A percentile compares a stretch with the other conserved stretches of the same genome.
Evolutionary conservation across 2,113 vertebrate species (phyloP).

Genomic region (Anoura caudifer): DNA sequence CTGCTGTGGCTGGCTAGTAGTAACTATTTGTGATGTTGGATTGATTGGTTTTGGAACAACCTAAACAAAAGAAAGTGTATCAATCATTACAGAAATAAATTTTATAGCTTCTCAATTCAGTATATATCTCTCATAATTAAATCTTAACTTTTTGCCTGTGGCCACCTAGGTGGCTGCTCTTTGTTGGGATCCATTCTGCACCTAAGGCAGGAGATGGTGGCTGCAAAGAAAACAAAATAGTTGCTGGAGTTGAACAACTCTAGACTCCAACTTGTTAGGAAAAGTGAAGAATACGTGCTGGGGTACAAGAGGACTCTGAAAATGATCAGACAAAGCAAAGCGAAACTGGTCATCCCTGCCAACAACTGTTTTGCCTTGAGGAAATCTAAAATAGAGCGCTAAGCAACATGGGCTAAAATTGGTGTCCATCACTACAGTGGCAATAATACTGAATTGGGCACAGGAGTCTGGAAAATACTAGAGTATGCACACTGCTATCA

Average conservation of each 20-base stretch:
- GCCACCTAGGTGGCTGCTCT: not conserved
- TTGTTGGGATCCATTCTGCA: not conserved
- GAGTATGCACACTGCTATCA: not conserved
- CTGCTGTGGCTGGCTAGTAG: conserved; percentile 92
- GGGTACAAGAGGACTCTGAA: not conserved
- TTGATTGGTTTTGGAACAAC: conserved; percentile 93
- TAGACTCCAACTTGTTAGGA: not conserved
- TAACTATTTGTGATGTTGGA: conserved; percentile 89
- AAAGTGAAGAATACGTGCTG: not conserved
- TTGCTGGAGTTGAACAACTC: not conserved
- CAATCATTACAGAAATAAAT: not conserved
- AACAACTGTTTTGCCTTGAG: not conserved
- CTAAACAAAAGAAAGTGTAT: conserved; percentile 60
- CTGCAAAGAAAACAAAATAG: not conserved
- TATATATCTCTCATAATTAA: not conserved
- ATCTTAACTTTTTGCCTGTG: not conserved
- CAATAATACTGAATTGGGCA: not conserved
- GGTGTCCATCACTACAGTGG: not conserved
- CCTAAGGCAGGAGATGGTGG: not conserved
- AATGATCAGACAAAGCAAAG: not conserved
- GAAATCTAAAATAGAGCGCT: not conserved
- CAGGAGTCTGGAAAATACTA: not conserved
- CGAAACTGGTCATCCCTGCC: not conserved
- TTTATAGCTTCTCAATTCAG: not conserved
- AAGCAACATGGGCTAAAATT: not conserved